Evolutionary conservation across 2,797 vertebrate species (phyloP).

Genomic region (Enteromius thamalakanensis): DNA sequence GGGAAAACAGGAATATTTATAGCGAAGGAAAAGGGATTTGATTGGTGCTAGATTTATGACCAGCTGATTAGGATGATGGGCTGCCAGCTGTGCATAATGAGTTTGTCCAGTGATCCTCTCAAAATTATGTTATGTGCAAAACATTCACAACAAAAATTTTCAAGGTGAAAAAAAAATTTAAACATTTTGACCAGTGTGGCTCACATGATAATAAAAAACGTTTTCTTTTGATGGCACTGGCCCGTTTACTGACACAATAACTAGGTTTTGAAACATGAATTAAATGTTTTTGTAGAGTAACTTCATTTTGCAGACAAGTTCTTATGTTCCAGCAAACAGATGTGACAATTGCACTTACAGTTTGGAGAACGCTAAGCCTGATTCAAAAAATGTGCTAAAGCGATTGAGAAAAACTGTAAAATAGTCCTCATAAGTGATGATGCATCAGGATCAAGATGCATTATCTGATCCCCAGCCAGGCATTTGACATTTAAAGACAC

Average conservation of each 20-base stretch:
- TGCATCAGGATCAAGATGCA: not conserved
- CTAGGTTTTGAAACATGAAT: not conserved
- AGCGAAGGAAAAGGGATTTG: too few relatives aligned
- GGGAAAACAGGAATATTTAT: too few relatives aligned
- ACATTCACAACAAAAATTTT: not conserved
- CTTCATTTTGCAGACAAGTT: not conserved
- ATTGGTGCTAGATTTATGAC: too few relatives aligned
- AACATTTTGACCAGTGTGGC: not conserved
- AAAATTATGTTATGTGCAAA: too few relatives aligned
- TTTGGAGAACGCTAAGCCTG: not conserved
- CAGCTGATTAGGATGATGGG: too few relatives aligned
- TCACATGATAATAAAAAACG: not conserved
- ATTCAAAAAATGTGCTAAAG: not conserved
- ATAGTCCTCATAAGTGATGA: not conserved
- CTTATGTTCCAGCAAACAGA: not conserved
- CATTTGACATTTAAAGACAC: not conserved
- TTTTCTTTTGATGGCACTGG: not conserved
- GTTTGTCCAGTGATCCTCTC: too few relatives aligned
- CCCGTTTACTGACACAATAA: not conserved
- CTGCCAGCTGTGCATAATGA: too few relatives aligned
- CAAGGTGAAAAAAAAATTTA: not conserved
- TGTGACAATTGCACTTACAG: not conserved
- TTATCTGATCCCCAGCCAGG: not conserved
- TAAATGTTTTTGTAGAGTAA: not conserved
- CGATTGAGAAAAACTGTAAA: slow-evolving; percentile 4